phyloP scores from a whole-genome alignment of 2,797 vertebrate species.

The Schizopygopsis pylzovi region DNA sequence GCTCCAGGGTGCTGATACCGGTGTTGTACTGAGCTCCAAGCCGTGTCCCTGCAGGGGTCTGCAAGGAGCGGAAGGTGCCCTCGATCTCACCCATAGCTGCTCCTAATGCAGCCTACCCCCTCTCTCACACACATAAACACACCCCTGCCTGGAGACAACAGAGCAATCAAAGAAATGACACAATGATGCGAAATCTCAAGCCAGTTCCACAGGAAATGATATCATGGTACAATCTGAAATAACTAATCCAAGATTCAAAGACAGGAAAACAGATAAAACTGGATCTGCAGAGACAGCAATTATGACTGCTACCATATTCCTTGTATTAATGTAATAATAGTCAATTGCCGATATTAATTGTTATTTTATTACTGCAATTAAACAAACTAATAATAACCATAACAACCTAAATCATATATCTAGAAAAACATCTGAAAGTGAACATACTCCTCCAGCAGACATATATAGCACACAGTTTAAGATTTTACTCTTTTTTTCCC shows the following conservation, averaged over 20 bases:
- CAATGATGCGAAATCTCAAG: neutral
- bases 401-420: neutral
- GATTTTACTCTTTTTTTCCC: too few species aligned
- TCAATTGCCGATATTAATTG: neutral
- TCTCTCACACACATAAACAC: slow-evolving; percentile 40
- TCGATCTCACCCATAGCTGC: slow-evolving; percentile 91
- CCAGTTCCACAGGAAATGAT: neutral
- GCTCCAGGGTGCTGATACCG: slow-evolving; percentile 91
- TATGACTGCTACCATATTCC: neutral
- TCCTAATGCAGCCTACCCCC: slow-evolving; percentile 55
- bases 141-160: slow-evolving; percentile 33
- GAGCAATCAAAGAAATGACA: neutral
- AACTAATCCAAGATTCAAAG: neutral
- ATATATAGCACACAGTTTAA: neutral
- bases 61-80: slow-evolving; percentile 89
- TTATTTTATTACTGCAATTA: neutral
- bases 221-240: neutral
- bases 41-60: slow-evolving; percentile 86
- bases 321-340: neutral
- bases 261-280: neutral
- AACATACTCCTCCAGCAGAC: neutral
- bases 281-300: neutral
- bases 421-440: neutral
- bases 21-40: slow-evolving; percentile 82
- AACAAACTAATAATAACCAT: neutral